Percentiles rank a stretch among this genome's conserved stretches.
Conservation (phyloP, 2,113 vertebrate genomes). For the Phyllostomus hastatus region DNA sequence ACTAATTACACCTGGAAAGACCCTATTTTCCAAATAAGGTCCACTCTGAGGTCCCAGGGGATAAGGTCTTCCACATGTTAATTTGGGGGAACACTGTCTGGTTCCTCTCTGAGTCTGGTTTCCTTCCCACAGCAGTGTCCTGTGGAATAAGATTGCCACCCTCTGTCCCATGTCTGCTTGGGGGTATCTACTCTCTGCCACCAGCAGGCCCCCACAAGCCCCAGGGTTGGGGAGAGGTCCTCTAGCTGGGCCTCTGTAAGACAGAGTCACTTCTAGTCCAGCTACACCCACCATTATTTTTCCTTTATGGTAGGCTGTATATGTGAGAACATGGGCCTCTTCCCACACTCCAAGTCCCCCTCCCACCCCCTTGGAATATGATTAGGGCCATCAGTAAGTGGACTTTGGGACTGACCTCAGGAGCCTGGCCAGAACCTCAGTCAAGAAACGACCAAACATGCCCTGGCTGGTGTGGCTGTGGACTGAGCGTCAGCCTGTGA, state of each 20-base stretch:
- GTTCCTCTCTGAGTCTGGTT: not conserved
- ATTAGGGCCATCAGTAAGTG: too few species aligned
- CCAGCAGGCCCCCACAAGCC: not conserved
- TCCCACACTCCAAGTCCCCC: too few species aligned
- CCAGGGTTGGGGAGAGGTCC: not conserved
- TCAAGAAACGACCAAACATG: too few species aligned
- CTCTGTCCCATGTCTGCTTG: rapidly evolving
- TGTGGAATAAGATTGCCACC: not conserved
- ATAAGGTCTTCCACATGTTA: not conserved
- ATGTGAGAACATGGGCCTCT: too few species aligned
- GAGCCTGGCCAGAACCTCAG: too few species aligned
- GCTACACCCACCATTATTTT: not conserved
- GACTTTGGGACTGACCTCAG: too few species aligned
- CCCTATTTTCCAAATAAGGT: not conserved
- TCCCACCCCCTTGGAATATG: too few species aligned
- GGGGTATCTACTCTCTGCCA: too few species aligned
- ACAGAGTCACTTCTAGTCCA: not conserved
- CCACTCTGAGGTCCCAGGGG: not conserved
- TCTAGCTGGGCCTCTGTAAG: not conserved
- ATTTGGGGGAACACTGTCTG: not conserved
- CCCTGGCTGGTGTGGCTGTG: too few species aligned
- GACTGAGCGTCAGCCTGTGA: too few species aligned
- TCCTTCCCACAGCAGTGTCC: not conserved
- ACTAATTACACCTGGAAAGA: not conserved
- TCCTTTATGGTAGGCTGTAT: not conserved